Base-by-base conservation (phyloP, 1,140 invertebrate species). In the Apis florea region DNA sequence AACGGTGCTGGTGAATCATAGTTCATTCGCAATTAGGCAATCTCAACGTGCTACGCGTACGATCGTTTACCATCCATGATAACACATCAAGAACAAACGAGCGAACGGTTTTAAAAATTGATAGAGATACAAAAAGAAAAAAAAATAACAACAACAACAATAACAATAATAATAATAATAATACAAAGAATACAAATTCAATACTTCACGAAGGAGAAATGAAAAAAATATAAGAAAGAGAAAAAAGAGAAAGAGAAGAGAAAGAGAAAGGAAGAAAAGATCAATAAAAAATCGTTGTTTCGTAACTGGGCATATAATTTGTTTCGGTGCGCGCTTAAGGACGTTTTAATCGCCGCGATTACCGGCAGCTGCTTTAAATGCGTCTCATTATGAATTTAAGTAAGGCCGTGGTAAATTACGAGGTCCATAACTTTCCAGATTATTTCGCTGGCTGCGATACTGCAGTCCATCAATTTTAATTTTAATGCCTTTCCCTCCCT, bases 341-440 rank as follows among this genome's bases (percentile, higher is more conserved):
- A 89, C 86, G 83, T 89, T 91, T 90, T 89, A 90, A 91, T 88
- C 83, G 83, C 72, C 49, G 72, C 87, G 89, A 91, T 91, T 91
- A 91, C 87, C 87, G 76, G 85, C 90, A 91, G 89, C 87, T 89
- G 90, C 83, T 90, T 91, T 83, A 91, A 91, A 89, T 85, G 88
- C 85, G 84, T 73, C 87, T 89, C 82, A 89, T 89, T 90, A 88
- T 82, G 85, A 88, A 88, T 87, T 88, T 88, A 88, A 87, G 85
- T 84, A 87, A 84, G 86, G 71, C 83, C 74, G 78, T 51, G 86
- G 85, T 87, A 87, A 88, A 88, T 88, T 88, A 88, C 86, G 86
- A 87, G 85, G 85, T 79, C 73, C 85, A 88, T 88, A 88, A 88
- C 86, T 88, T 88, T 87, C 75, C 70, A 88, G 86, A 88, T 88